Evolutionary conservation across 2,113 vertebrate genomes (phyloP), one percentile per base, ranked within the genome.

Genomic region (Alosa alosa): DNA sequence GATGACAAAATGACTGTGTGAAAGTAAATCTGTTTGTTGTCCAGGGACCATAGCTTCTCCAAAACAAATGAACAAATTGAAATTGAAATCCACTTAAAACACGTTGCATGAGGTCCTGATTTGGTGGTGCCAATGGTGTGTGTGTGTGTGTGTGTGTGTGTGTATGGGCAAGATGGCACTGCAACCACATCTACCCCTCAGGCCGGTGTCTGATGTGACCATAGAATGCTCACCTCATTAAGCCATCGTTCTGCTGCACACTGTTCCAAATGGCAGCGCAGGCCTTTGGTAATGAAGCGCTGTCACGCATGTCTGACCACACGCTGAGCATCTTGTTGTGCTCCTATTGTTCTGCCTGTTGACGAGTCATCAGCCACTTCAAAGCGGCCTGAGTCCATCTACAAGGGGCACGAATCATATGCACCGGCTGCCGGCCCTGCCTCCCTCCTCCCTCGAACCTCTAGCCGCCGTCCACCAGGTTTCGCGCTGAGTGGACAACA

Each of bases 361-460:
- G 83, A 87, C 85, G 84, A 64, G 83, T 81, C 60, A 86, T 18
- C 60, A 84, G 86, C 88, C 88, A 90, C 88, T 89, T 90, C 88
- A 90, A 88, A 90, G 85, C 46, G 36, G 22, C 22, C 84, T 78
- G 39, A 13, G 49, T 72, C 81, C 86, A 81, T 49, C 85, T 85
- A 78, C 50, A 83, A 81, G 81, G 82, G 83, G 36, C 84, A 17
- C 41, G 82, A 87, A 68, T 45, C 84, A 88, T 84, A 84, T 55
- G 64, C 82, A 68, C n/a, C 25, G 49, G 15, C 25, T 31, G 64
- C 25, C n/a, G 31, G 8, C 64, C 11, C 64, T 72, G 25, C 64
- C 31, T 36, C 31, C 25, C 25, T 72, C 64, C 10, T 31, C 50
- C 41, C 82, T 83, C 47, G 0, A 5, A 47, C 82, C 22, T 36